Percentiles rank a stretch among this genome's conserved stretches.
Conservation (phyloP, 2,888 invertebrate species). For the Microctonus aethiopoides region DNA sequence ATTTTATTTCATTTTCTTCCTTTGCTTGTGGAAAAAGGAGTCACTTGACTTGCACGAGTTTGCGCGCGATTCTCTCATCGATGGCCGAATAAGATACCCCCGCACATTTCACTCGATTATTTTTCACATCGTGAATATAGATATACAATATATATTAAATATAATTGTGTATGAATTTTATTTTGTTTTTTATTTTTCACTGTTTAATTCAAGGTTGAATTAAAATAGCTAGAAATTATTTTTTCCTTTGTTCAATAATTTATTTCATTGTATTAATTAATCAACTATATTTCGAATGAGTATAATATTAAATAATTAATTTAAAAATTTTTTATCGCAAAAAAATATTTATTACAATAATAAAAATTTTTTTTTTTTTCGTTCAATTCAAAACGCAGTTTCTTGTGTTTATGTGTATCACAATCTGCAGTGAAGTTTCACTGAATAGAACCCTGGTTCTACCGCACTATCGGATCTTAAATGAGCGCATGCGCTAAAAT, state of each 20-base stretch:
- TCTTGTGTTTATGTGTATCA: neutral
- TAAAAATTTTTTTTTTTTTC: conserved; percentile 11
- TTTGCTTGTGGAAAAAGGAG: neutral
- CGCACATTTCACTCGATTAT: neutral
- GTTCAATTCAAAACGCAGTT: neutral
- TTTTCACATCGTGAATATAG: neutral
- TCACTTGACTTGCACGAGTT: neutral
- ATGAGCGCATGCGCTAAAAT: conserved; percentile 1
- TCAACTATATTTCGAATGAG: too few species aligned
- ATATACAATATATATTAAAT: neutral
- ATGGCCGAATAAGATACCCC: neutral
- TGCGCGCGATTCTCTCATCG: conserved; percentile 2
- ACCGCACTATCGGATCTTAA: neutral
- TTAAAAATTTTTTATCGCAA: too few species aligned
- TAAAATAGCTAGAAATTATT: neutral
- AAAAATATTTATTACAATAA: neutral
- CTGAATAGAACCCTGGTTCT: neutral
- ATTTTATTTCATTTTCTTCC: neutral
- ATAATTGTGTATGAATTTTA: neutral
- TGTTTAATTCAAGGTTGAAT: neutral
- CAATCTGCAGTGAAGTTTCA: neutral
- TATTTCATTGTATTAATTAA: too few species aligned
- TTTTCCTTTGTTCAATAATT: neutral
- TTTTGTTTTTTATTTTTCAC: neutral
- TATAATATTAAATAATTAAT: too few species aligned